Conservation (phyloP, 2,797 vertebrate species). For the Rhinoraja longicauda region DNA sequence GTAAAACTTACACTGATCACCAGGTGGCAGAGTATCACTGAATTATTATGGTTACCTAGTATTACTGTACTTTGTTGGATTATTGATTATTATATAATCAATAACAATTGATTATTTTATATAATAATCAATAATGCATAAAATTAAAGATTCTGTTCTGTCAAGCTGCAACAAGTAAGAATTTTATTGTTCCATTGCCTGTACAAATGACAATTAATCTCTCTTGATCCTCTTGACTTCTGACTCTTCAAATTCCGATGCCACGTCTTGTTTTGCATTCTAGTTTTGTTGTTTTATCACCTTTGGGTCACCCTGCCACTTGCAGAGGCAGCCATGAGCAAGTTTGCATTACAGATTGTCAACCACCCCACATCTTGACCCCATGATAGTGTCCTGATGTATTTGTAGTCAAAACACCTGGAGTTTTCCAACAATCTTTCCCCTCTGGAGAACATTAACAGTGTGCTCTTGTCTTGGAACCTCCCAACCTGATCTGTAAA, state of each 20-base stretch:
- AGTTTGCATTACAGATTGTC: neutral
- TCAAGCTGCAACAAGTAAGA: too few species aligned
- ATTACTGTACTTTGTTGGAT: too few species aligned
- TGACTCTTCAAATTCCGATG: neutral
- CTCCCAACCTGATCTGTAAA: neutral
- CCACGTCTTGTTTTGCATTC: neutral
- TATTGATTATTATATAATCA: too few species aligned
- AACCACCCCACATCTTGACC: neutral
- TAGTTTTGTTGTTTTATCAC: neutral
- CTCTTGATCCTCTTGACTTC: too few species aligned
- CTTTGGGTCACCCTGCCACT: neutral
- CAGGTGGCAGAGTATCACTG: slow-evolving; percentile 23
- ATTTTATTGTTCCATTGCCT: too few species aligned
- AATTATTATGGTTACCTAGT: too few species aligned
- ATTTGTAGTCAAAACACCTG: neutral
- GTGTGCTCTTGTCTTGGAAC: neutral
- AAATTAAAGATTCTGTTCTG: too few species aligned
- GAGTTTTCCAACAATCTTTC: neutral
- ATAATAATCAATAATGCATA: too few species aligned
- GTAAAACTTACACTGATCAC: neutral
- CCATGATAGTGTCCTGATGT: neutral
- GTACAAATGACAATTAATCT: too few species aligned
- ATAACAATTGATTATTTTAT: too few species aligned
- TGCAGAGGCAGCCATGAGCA: neutral
- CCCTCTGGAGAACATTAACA: neutral